These are phyloP conservation scores for Platichthys flesus DNA, from an alignment of 2,113 vertebrate species.

Conservation along the genomic window DNA sequence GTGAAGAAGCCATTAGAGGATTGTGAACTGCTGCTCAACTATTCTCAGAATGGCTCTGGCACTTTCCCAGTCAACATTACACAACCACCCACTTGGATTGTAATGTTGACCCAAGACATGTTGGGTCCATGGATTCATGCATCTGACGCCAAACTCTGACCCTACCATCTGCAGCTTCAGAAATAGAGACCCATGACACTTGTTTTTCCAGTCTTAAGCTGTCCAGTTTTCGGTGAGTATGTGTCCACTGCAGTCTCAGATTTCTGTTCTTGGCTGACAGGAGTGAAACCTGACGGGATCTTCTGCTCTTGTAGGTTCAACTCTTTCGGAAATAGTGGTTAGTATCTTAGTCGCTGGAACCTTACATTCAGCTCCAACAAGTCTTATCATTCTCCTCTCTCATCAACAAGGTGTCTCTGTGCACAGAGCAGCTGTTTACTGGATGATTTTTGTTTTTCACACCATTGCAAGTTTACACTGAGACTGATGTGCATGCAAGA, in stretches of 20 bases:
- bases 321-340: too few relatives aligned
- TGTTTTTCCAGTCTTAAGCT: neutral
- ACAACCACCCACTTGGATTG: neutral
- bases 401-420: neutral
- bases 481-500: neutral
- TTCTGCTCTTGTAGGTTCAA: neutral
- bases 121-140: neutral
- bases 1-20: neutral
- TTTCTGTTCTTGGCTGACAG: too few relatives aligned
- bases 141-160: neutral
- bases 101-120: neutral
- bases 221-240: neutral
- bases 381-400: neutral
- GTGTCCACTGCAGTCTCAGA: too few relatives aligned
- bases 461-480: neutral
- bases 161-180: neutral
- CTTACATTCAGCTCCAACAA: neutral
- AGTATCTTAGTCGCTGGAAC: neutral
- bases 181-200: neutral
- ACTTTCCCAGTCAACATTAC: neutral
- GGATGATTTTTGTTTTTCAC: neutral
- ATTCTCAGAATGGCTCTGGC: neutral
- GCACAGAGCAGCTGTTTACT: neutral
- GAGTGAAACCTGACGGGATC: neutral
- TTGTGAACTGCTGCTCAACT: too few relatives aligned